Evolutionary conservation across 2,888 invertebrate genomes (phyloP).

Genomic region (Cerastis rubricosa): DNA sequence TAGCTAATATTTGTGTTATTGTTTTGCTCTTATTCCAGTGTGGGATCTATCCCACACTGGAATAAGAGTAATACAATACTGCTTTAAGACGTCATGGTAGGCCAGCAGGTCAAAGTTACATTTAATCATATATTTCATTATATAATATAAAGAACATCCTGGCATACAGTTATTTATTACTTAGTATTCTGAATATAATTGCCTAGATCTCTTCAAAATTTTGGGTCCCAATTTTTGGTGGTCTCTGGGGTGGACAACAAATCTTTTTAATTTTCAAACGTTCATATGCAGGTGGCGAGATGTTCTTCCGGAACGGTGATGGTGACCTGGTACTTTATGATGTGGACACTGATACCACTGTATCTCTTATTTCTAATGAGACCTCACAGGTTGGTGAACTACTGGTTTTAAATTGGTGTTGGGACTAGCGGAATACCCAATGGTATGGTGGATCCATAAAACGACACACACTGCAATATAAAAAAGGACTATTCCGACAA

Average conservation of each 20-base stretch:
- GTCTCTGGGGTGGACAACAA: neutral
- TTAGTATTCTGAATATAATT: no score
- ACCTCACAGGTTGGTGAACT: slow-evolving; percentile 81
- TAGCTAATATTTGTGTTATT: no score
- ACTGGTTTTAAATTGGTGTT: neutral
- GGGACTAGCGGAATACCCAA: neutral
- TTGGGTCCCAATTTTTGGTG: neutral
- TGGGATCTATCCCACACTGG: no score
- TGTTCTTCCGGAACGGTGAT: slow-evolving; percentile 91
- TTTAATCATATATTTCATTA: no score
- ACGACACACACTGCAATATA: neutral
- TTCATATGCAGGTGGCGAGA: slow-evolving; percentile 90
- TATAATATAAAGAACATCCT: no score
- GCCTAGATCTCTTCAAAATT: neutral
- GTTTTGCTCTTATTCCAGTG: no score
- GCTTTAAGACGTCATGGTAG: no score
- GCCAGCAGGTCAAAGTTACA: no score
- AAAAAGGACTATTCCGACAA: neutral
- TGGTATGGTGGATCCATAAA: neutral
- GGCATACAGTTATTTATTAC: no score
- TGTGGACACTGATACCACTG: slow-evolving; percentile 80
- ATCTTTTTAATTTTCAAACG: neutral
- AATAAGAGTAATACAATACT: no score
- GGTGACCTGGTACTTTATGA: slow-evolving; percentile 91
- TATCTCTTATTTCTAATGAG: slow-evolving; percentile 83